phyloP scores from a whole-genome alignment of 2,113 vertebrate species.

The Hydrolagus affinis region DNA sequence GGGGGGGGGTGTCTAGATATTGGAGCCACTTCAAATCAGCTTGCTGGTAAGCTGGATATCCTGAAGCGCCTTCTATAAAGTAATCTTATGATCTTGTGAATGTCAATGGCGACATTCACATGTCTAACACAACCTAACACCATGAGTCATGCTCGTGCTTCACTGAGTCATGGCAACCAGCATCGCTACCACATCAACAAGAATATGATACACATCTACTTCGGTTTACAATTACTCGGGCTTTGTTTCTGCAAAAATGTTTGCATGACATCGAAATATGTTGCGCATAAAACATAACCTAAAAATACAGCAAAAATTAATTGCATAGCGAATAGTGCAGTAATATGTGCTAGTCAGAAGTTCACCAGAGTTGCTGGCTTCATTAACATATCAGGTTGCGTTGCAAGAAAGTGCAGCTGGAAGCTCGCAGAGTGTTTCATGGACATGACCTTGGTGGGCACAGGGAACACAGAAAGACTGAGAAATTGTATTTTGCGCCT shows the following conservation, averaged over 20 bases:
- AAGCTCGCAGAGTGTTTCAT: neutral
- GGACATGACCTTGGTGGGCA: neutral
- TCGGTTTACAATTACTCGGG: neutral
- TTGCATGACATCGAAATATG: neutral
- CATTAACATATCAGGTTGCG: neutral
- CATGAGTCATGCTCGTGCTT: neutral
- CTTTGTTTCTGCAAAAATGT: neutral
- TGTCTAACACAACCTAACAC: neutral
- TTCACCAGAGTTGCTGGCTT: neutral
- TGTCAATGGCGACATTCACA: neutral
- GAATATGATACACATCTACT: neutral
- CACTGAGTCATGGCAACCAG: neutral
- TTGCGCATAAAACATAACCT: neutral
- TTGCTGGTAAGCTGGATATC: too few relatives aligned
- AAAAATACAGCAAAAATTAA: neutral
- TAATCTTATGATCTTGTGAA: too few relatives aligned
- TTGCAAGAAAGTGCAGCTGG: neutral
- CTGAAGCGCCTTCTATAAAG: too few relatives aligned
- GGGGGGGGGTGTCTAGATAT: too few relatives aligned
- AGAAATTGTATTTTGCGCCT: neutral
- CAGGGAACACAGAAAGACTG: too few relatives aligned
- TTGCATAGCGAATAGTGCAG: neutral
- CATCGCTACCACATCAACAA: neutral
- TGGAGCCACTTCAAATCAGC: too few relatives aligned
- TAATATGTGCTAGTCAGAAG: neutral